Percentiles rank a stretch among this genome's conserved stretches.
Evolutionary conservation across 1,140 invertebrate genomes (phyloP).

Genomic region (Lerema accius): DNA sequence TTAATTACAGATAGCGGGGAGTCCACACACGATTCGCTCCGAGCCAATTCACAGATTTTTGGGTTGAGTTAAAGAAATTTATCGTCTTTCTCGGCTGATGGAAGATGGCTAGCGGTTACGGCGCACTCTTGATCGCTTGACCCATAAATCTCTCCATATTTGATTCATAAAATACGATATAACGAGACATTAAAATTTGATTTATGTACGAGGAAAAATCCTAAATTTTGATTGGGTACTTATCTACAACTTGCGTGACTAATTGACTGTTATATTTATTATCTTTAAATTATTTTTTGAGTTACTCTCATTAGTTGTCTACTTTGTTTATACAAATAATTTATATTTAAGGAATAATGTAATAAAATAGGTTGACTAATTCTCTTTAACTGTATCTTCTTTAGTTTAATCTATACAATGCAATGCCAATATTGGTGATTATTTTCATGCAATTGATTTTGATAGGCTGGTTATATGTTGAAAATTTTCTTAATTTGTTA

Average conservation of each 20-base stretch:
- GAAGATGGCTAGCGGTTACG: conserved; percentile 41
- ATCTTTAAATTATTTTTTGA: not conserved
- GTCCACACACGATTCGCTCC: conserved; percentile 42
- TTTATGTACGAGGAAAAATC: conserved; percentile 25
- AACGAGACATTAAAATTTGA: conserved; percentile 25
- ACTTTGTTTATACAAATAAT: not conserved
- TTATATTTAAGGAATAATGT: too few relatives aligned
- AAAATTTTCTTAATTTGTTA: too few relatives aligned
- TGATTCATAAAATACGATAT: conserved; percentile 33
- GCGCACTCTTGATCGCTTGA: conserved; percentile 40
- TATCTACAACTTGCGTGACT: not conserved
- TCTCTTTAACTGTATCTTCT: too few relatives aligned
- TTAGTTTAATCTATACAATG: too few relatives aligned
- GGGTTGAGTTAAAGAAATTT: conserved; percentile 21
- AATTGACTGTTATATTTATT: not conserved
- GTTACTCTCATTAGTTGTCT: not conserved
- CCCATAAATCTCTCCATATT: conserved; percentile 37
- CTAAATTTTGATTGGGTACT: conserved; percentile 1
- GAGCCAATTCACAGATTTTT: conserved; percentile 38
- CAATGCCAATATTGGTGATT: too few relatives aligned
- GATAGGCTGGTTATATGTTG: too few relatives aligned
- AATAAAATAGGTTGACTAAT: too few relatives aligned
- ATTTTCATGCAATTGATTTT: too few relatives aligned
- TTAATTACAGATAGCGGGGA: conserved; percentile 7
- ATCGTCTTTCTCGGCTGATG: conserved; percentile 37